Conservation (phyloP, 2,113 vertebrate genomes). For the Todiramphus chloris region DNA sequence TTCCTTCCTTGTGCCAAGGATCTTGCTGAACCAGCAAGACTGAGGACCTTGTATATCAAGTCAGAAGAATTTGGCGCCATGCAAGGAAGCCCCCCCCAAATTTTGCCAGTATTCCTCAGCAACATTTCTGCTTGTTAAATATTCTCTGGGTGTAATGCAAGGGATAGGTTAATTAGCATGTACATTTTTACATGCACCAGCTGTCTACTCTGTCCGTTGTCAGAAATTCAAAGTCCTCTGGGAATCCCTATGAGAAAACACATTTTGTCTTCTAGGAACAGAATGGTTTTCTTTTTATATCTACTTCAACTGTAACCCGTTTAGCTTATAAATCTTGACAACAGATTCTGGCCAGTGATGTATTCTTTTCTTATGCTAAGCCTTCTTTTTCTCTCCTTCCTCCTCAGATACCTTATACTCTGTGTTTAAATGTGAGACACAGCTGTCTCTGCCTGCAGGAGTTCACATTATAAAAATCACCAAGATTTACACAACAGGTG, state of each 20-base stretch:
- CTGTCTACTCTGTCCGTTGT: slow-evolving; percentile 23
- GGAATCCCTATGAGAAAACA: slow-evolving; percentile 31
- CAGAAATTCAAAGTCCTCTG: slow-evolving; percentile 41
- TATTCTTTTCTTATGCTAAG: slow-evolving; percentile 37
- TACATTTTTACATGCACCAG: slow-evolving; percentile 29
- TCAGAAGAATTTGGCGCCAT: neutral
- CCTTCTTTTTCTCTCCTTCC: neutral
- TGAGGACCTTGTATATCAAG: neutral
- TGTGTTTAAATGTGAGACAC: slow-evolving; percentile 43
- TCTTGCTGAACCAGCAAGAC: neutral
- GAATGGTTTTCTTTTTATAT: slow-evolving; percentile 32
- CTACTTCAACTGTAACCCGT: slow-evolving; percentile 2
- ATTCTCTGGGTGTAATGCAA: neutral
- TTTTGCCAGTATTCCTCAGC: slow-evolving; percentile 23
- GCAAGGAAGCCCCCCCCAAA: neutral
- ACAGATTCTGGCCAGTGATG: neutral
- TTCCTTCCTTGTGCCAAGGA: neutral
- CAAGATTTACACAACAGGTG: slow-evolving; percentile 62
- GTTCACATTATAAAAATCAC: slow-evolving; percentile 50
- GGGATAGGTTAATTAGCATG: slow-evolving; percentile 1
- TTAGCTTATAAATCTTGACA: slow-evolving; percentile 33
- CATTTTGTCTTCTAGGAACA: slow-evolving; percentile 47
- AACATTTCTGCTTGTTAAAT: neutral
- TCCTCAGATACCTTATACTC: slow-evolving; percentile 40
- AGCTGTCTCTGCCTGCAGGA: slow-evolving; percentile 61